Base-by-base conservation (phyloP, 1,140 invertebrate species). In the Lepidurus arcticus region DNA sequence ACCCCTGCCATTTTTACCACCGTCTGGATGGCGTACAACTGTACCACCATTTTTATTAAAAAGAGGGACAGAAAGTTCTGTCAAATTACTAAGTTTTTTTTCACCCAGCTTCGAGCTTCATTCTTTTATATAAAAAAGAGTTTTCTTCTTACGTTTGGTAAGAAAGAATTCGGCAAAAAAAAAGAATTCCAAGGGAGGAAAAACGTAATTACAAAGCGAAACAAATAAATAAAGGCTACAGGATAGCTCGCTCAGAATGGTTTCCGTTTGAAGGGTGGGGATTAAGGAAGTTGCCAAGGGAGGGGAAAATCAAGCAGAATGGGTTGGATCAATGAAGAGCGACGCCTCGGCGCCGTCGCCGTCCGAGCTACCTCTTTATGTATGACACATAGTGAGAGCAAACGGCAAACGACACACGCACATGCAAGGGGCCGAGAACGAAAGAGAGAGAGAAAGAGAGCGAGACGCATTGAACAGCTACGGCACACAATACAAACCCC, bases 311-410 rank as follows among this genome's bases (percentile, higher is more conserved):
- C 13, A 13, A 65, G 7, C 53, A 0, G 21, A 65, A 65, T 65
- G 53, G 53, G 21, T 65, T 65, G 53, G 53, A 65, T 65, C 53
- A 65, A 65, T 65, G 53, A 65, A 21, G 21, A 65, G 53, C 53
- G 53, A 65, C 53, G 53, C 53, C 13, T 65, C 53, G 53, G 53
- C 53, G 53, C 53, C 53, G 53, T n/a, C 53, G 53, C 53, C 53
- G 53, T 65, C 34, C 34, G 34, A 65, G 16, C 53, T 65, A 13
- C 1, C 53, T 65, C 45, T 65, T 9, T 16, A 65, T 65, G 13
- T 65, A 65, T 65, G 53, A 65, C 16, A 21, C 53, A 65, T 13
- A 65, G 21, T n/a, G 53, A 4, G 53, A 65, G 53, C 53, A 65
- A 65, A 65, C 53, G 53, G 16, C 53, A 65, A 65, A 65, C 16